Base-by-base conservation (phyloP, 2,797 vertebrate species). In the Sebastes goodei region DNA sequence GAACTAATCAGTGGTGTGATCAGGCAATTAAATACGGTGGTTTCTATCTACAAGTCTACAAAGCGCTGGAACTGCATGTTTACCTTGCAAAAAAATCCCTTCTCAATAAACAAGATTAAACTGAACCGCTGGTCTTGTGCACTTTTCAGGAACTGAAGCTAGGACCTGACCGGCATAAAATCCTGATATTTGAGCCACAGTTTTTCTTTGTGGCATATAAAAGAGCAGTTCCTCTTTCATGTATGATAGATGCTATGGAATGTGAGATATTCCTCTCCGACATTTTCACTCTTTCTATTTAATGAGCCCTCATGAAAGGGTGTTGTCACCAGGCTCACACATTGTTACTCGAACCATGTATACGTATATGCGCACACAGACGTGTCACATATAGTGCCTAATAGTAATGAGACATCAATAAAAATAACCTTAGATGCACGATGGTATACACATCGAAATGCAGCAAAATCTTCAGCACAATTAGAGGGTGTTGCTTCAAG, bases 261-360 rank as follows among this genome's bases (percentile, higher is more conserved):
- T 74, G 38, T 32, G 4, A 80, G 29, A 62, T 77, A 74, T 76
- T 82, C 67, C 53, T 65, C n/a, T 71, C 30, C 42, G 76, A 84
- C 64, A 71, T n/a, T 15, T 42, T 84, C 57, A 23, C 46, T 78
- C 53, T 76, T 53, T 78, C 55, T 68, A 57, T 86, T 82, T 89
- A 91, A 89, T 90, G 74, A 89, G 86, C 52, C 60, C 86, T 77
- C 68, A 23, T 80, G 81, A 89, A 86, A 92, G 65, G 35, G 21
- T 64, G 46, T 49, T 85, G 74, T 88, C 71, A 74, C 52, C 57
- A 49, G 55, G 74, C 67, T 42, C 65, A 57, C 49, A 73, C 63
- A 81, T 17, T 80, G 32, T 78, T 83, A 73, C 62, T 76, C 14
- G 71, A 62, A 57, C 56, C 30, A 73, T 59, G 68, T 66, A 79